These are phyloP conservation scores for Pristiophorus japonicus DNA, from an alignment of 2,113 vertebrate genomes.

Conservation along the genomic window DNA sequence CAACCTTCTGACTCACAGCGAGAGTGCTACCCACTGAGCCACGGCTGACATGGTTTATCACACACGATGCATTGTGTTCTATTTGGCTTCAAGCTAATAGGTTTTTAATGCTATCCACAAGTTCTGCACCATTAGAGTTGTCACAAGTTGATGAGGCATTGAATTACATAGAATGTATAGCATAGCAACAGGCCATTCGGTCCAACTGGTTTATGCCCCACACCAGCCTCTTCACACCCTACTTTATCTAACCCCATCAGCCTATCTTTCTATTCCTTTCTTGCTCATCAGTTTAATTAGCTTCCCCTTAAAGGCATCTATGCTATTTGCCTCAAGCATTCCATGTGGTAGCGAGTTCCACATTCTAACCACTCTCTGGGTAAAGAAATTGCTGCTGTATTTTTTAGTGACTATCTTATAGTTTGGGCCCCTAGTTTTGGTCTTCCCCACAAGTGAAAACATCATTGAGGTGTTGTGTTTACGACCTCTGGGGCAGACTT, in stretches of 20 bases:
- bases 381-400: not conserved
- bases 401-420: not conserved
- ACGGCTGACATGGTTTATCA: not conserved
- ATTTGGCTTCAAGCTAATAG: not conserved
- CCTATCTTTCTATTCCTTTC: not conserved
- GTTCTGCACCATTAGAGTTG: too few relatives aligned
- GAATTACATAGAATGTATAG: not conserved
- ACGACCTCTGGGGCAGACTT: not conserved
- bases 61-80: too few relatives aligned
- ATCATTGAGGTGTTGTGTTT: not conserved
- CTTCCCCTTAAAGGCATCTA: not conserved
- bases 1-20: too few relatives aligned
- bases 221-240: not conserved
- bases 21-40: too few relatives aligned
- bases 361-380: not conserved
- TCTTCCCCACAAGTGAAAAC: not conserved
- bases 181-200: not conserved
- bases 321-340: not conserved
- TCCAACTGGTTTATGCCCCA: not conserved
- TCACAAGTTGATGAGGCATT: not conserved
- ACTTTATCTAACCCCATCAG: not conserved
- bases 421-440: not conserved
- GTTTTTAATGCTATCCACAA: not conserved
- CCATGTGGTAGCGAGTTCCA: not conserved
- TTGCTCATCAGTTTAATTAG: not conserved